Percentiles rank a stretch among this genome's conserved stretches.
Evolutionary conservation across 1,140 invertebrate species (phyloP).

Genomic region (Sinella curviseta): DNA sequence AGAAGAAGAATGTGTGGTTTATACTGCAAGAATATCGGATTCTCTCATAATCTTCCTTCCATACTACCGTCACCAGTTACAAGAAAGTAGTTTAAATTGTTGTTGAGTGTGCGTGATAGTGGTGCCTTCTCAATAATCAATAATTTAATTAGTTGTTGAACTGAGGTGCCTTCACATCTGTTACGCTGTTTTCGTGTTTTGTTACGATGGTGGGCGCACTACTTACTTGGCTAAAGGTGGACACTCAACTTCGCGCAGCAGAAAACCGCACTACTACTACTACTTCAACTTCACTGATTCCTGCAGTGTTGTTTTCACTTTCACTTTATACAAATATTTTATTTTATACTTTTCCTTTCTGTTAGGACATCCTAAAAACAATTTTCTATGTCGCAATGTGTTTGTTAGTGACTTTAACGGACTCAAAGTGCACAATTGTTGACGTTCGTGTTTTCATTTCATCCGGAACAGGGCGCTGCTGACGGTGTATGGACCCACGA

Average conservation of each 20-base stretch:
- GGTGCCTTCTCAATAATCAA: no score
- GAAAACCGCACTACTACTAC: background rate
- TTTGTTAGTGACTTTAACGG: background rate
- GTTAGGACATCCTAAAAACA: background rate
- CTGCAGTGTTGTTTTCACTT: background rate
- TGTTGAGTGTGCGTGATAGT: no score
- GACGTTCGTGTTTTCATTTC: slow-evolving; percentile 4
- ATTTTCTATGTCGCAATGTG: background rate
- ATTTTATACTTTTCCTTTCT: background rate
- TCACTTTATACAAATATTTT: background rate
- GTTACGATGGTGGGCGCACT: no score
- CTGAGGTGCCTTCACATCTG: background rate
- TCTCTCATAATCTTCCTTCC: no score
- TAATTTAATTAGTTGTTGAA: background rate
- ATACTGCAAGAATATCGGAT: no score
- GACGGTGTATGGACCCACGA: slow-evolving; percentile 49
- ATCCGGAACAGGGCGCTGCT: slow-evolving; percentile 27
- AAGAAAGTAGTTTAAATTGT: no score
- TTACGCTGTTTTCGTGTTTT: background rate
- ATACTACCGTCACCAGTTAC: no score
- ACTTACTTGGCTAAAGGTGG: background rate
- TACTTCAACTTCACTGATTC: background rate
- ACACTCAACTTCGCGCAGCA: background rate
- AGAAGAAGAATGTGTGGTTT: no score
- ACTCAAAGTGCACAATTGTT: background rate